A percentile compares a stretch with the other conserved stretches of the same genome.
Conservation (phyloP, 2,888 invertebrate genomes). For the Disparrhopalites patrizii region DNA sequence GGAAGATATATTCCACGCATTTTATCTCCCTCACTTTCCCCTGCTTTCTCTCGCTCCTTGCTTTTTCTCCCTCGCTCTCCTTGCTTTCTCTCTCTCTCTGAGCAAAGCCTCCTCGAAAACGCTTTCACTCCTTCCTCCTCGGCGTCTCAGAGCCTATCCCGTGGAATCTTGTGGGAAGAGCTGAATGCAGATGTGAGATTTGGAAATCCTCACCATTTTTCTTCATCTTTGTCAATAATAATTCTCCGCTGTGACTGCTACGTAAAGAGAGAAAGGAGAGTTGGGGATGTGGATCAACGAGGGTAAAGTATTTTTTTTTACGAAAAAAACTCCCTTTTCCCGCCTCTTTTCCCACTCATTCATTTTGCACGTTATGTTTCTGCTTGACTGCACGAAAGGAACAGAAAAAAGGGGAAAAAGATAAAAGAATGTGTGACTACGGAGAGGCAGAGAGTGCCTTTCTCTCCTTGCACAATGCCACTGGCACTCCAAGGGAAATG, state of each 20-base stretch:
- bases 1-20: no score
- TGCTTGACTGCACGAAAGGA: constrained; percentile 1
- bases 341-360: neutral
- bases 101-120: neutral
- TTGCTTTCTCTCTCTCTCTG: constrained; percentile 1
- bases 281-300: neutral
- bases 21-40: neutral
- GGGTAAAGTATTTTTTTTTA: neutral
- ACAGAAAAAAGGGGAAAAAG: no score
- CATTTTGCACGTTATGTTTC: neutral
- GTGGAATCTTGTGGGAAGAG: neutral
- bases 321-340: neutral
- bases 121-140: neutral
- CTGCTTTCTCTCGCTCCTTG: neutral
- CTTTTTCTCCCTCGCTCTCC: neutral
- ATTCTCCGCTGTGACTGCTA: constrained; percentile 1
- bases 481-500: no score
- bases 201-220: constrained; percentile 13
- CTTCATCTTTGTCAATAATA: constrained; percentile 20
- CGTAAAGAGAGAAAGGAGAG: neutral
- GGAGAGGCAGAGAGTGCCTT: no score
- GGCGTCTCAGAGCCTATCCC: no score
- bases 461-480: no score
- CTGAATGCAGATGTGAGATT: constrained; percentile 3
- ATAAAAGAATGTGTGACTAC: no score